Base-by-base conservation (phyloP, 1,140 invertebrate genomes). In the Episyrphus balteatus region DNA sequence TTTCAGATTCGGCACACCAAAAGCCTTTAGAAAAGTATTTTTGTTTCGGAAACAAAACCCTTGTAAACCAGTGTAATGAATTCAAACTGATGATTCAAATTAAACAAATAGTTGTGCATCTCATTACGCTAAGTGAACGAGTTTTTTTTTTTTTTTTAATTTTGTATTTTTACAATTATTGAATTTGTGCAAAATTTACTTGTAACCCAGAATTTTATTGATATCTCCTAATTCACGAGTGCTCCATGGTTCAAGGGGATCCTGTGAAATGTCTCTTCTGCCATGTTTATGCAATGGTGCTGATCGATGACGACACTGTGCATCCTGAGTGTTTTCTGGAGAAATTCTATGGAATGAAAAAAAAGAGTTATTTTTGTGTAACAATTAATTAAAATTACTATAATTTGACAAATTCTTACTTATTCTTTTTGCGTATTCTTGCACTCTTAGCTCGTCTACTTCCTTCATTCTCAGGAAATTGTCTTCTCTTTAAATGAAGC, bases 241-340 rank as follows among this genome's bases (percentile, higher is more conserved):
- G 61, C 82, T 84, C 83, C 83, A 85, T 2, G 82, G 78, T 56
- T 84, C 79, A 43, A 83, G 62, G 10, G 80, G 80, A 71, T 83
- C 79, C 2, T 76, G 74, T 11, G 72, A 69, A 5, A 77, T 73
- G 15, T 43, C 54, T 47, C 39, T 46, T 50, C 53, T 58, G 50
- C 66, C 26, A 63, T 66, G 48, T 59, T 56, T 48, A 36, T 41
- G 33, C 41, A 51, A 47, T 48, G 53, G 50, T 19, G 69, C 65
- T 45, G 68, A 66, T 46, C 60, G 45, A 37, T 51, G 50, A 17
- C 62, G 42, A 49, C 40, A 31, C 21, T 47, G 13, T 10, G 26
- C 32, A 8, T 52, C 46, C 18, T 38, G 17, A 19, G 42, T 44
- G 18, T 50, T 47, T 36, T 55, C 50, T n/a, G 68, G 69, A 10